Evolutionary conservation across 1,140 invertebrate species (phyloP).

Genomic region (Octopus sinensis): DNA sequence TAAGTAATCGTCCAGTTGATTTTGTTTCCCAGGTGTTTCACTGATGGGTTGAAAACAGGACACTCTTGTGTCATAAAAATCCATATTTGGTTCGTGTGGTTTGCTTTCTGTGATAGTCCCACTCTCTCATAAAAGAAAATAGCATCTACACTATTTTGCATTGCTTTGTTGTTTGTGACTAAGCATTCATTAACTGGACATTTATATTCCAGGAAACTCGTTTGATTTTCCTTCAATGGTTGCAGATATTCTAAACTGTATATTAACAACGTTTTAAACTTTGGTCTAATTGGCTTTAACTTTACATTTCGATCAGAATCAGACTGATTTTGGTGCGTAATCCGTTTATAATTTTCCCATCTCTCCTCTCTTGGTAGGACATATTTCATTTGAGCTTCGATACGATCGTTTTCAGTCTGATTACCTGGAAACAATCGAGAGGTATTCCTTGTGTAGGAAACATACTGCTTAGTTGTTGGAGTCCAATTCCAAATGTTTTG

Average conservation of each 20-base stretch:
- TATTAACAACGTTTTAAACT: slow-evolving; percentile 39
- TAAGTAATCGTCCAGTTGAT: too few relatives aligned
- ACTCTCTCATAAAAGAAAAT: slow-evolving; percentile 39
- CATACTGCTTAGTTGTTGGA: too few relatives aligned
- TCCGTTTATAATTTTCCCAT: neutral
- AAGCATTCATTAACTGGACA: slow-evolving; percentile 45
- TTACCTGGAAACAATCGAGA: too few relatives aligned
- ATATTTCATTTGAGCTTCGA: slow-evolving; percentile 37
- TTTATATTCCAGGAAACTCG: slow-evolving; percentile 37
- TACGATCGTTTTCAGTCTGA: slow-evolving; percentile 24
- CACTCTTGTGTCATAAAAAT: slow-evolving; percentile 76
- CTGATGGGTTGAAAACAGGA: slow-evolving; percentile 65
- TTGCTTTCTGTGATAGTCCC: slow-evolving; percentile 9
- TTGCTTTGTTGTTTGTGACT: slow-evolving; percentile 34
- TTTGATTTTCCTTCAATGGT: slow-evolving; percentile 30
- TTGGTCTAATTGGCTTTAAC: slow-evolving; percentile 20
- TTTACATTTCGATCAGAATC: slow-evolving; percentile 20
- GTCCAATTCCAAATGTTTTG: too few relatives aligned
- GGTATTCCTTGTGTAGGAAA: too few relatives aligned
- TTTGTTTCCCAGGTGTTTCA: too few relatives aligned
- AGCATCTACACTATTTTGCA: slow-evolving; percentile 35
- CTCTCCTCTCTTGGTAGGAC: slow-evolving; percentile 14
- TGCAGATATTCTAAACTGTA: slow-evolving; percentile 37
- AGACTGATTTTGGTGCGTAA: neutral
- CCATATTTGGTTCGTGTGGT: slow-evolving; percentile 46